Percentiles rank a stretch among this genome's conserved stretches.
Evolutionary conservation across 2,113 vertebrate species (phyloP).

Genomic region (Accipiter cooperii): DNA sequence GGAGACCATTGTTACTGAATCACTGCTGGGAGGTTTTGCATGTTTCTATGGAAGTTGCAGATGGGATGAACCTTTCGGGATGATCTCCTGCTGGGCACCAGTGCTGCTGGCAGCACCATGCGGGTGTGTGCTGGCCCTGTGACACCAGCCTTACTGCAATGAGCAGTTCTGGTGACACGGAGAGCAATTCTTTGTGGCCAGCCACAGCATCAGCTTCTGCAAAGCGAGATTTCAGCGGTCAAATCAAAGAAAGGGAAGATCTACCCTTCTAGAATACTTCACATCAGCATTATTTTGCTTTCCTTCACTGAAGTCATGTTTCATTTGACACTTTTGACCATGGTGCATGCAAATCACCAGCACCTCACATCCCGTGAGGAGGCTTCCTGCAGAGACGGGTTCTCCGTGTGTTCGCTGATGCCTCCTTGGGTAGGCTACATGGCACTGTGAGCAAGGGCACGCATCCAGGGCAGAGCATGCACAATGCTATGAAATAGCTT

Average conservation of each 20-base stretch:
- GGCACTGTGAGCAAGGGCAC: neutral
- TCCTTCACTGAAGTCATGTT: neutral
- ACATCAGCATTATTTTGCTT: neutral
- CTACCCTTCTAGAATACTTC: neutral
- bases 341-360: neutral
- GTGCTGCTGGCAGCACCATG: neutral
- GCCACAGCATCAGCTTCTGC: neutral
- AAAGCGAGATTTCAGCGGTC: neutral
- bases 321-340: neutral
- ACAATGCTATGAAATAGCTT: neutral
- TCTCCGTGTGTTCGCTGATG: neutral
- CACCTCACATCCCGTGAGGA: neutral
- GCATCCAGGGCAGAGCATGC: neutral
- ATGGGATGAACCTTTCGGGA: neutral
- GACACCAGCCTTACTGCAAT: neutral
- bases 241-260: neutral
- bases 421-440: fast-evolving
- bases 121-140: neutral
- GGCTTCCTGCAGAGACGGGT: neutral
- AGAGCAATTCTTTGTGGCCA: neutral
- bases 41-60: neutral
- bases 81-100: fast-evolving
- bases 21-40: neutral
- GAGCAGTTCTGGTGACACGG: neutral
- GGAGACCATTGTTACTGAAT: neutral